Percentiles rank a stretch among this genome's conserved stretches.
Conservation (phyloP, 2,888 invertebrate species). For the Cryptocephalus primarius region DNA sequence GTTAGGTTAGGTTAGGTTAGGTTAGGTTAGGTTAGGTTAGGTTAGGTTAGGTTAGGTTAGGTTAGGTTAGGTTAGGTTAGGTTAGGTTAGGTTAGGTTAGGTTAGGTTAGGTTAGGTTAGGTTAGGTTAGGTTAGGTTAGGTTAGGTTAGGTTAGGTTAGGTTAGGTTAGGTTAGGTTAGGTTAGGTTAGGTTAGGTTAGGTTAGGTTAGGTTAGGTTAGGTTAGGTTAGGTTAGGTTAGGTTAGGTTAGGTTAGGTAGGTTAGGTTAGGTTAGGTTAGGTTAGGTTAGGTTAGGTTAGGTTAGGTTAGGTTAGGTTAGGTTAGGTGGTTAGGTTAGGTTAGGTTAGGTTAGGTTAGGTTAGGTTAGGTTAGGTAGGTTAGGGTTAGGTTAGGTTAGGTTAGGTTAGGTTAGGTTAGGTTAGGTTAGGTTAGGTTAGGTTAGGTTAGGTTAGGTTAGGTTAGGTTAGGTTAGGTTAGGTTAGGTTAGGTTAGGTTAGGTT, state of each 20-base stretch:
- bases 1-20: no score
- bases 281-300: constrained; percentile 14
- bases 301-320: constrained; percentile 13
- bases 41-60: no score
- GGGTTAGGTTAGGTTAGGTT: constrained; percentile 13
- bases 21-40: no score
- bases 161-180: no score
- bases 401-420: constrained; percentile 14
- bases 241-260: constrained; percentile 11
- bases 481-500: constrained; percentile 15
- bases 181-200: constrained; percentile 5
- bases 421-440: constrained; percentile 13
- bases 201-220: constrained; percentile 4
- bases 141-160: no score
- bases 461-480: constrained; percentile 15
- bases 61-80: no score
- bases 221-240: constrained; percentile 10
- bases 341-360: constrained; percentile 14
- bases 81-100: no score
- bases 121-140: no score
- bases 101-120: no score
- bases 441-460: constrained; percentile 9
- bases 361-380: constrained; percentile 13
- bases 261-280: constrained; percentile 14
- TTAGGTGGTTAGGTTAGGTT: constrained; percentile 13